These are phyloP conservation scores for Athripsodes cinereus DNA, from an alignment of 2,888 invertebrate genomes.

Conservation along the genomic window DNA sequence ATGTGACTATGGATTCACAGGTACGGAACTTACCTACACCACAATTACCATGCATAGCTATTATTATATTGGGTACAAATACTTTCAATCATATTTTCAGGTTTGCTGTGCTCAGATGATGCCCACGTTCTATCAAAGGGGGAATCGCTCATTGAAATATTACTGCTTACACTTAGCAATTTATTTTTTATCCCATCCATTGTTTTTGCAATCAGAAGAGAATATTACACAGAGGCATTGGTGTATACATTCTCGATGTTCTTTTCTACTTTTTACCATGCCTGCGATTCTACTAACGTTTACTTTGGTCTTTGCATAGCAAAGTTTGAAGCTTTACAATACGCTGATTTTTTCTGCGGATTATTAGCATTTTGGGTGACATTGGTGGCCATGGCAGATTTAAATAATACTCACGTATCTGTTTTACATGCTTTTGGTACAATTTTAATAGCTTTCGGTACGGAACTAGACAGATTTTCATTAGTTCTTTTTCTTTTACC, in stretches of 20 bases:
- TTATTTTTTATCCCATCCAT: slow-evolving; percentile 73
- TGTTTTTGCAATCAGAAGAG: slow-evolving; percentile 62
- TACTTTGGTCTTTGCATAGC: slow-evolving; percentile 72
- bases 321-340: slow-evolving; percentile 69
- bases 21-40: neutral
- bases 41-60: too few relatives aligned
- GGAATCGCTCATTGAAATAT: slow-evolving; percentile 60
- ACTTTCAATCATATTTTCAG: slow-evolving; percentile 42
- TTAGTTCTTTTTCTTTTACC: slow-evolving; percentile 74
- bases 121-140: slow-evolving; percentile 61
- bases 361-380: slow-evolving; percentile 86
- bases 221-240: slow-evolving; percentile 73
- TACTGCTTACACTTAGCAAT: slow-evolving; percentile 78
- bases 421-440: slow-evolving; percentile 71
- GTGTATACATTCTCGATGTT: slow-evolving; percentile 79
- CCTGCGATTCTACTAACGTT: slow-evolving; percentile 78
- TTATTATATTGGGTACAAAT: too few relatives aligned
- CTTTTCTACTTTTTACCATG: slow-evolving; percentile 87
- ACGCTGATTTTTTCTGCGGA: slow-evolving; percentile 84
- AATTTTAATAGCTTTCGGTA: slow-evolving; percentile 69
- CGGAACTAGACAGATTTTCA: slow-evolving; percentile 75
- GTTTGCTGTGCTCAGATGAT: slow-evolving; percentile 80
- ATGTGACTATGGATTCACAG: neutral
- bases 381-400: slow-evolving; percentile 73
- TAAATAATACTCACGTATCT: slow-evolving; percentile 53